Evolutionary conservation across 2,888 invertebrate genomes (phyloP).

Genomic region (Sarcophaga carnaria): DNA sequence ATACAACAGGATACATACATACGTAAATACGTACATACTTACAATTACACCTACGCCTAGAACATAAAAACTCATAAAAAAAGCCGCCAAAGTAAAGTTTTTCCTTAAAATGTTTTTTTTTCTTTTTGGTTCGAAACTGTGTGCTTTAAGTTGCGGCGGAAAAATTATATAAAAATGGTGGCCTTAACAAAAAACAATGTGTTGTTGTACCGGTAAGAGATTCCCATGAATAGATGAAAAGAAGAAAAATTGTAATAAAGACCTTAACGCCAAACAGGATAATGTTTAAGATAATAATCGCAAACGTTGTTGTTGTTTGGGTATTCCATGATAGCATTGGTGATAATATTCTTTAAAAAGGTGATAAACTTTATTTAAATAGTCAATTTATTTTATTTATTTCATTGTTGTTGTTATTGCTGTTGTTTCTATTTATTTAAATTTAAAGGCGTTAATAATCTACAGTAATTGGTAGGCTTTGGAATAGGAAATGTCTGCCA

Average conservation of each 20-base stretch:
- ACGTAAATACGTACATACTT: background rate
- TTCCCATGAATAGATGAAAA: background rate
- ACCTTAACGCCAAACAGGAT: background rate
- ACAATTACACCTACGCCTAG: background rate
- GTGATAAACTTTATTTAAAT: slow-evolving; percentile 64
- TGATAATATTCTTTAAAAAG: slow-evolving; percentile 53
- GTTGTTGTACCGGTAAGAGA: background rate
- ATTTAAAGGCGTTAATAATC: slow-evolving; percentile 50
- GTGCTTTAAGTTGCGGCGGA: slow-evolving; percentile 11
- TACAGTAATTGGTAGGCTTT: slow-evolving; percentile 13
- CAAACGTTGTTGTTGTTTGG: background rate
- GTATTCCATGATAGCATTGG: slow-evolving; percentile 19
- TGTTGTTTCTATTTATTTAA: slow-evolving; percentile 19
- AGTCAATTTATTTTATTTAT: slow-evolving; percentile 35
- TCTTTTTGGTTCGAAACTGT: background rate
- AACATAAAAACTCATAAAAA: slow-evolving; percentile 10
- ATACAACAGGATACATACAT: slow-evolving; percentile 8
- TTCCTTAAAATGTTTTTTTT: background rate
- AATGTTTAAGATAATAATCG: background rate
- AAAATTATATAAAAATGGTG: slow-evolving; percentile 28
- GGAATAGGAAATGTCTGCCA: background rate
- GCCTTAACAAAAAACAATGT: slow-evolving; percentile 23
- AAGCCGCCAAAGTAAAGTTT: slow-evolving; percentile 28
- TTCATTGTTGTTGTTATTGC: background rate
- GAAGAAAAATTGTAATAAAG: background rate